These are phyloP conservation scores for Stegodyphus mimosarum DNA, from an alignment of 1,140 invertebrate species.

Conservation along the genomic window DNA sequence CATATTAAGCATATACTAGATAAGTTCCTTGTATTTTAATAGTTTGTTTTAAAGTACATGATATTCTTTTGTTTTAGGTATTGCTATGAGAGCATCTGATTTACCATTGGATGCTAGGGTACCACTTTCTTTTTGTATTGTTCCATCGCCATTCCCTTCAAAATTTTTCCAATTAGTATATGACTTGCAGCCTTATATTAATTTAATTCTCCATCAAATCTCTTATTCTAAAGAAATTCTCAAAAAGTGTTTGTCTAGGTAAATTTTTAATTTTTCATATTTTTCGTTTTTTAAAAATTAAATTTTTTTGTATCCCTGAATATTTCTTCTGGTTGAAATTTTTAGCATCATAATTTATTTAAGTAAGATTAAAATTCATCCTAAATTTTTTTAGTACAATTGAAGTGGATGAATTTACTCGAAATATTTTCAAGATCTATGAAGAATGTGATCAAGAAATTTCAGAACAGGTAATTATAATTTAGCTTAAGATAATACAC, in stretches of 20 bases:
- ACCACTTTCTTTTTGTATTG: slow-evolving; percentile 78
- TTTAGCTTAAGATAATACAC: slow-evolving; percentile 61
- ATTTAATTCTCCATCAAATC: slow-evolving; percentile 88
- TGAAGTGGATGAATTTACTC: slow-evolving; percentile 89
- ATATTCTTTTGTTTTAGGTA: slow-evolving; percentile 10
- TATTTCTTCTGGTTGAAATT: background rate
- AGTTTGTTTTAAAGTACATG: background rate
- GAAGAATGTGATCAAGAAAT: slow-evolving; percentile 65
- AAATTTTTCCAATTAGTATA: slow-evolving; percentile 81
- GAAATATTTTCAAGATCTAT: slow-evolving; percentile 85
- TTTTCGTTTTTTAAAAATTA: background rate
- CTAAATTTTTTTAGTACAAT: slow-evolving; percentile 76
- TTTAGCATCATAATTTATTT: background rate
- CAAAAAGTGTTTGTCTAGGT: slow-evolving; percentile 76
- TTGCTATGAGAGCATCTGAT: slow-evolving; percentile 13
- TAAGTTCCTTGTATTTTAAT: background rate
- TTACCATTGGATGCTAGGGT: slow-evolving; percentile 21
- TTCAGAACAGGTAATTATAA: slow-evolving; percentile 70
- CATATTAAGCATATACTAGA: background rate
- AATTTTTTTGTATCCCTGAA: background rate
- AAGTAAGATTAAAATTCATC: background rate
- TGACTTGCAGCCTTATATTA: slow-evolving; percentile 80
- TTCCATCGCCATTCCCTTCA: slow-evolving; percentile 85
- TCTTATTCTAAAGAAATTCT: slow-evolving; percentile 88
- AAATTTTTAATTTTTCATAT: slow-evolving; percentile 60